These are phyloP conservation scores for Murina feae DNA, from an alignment of 2,113 vertebrate species.

Conservation along the genomic window DNA sequence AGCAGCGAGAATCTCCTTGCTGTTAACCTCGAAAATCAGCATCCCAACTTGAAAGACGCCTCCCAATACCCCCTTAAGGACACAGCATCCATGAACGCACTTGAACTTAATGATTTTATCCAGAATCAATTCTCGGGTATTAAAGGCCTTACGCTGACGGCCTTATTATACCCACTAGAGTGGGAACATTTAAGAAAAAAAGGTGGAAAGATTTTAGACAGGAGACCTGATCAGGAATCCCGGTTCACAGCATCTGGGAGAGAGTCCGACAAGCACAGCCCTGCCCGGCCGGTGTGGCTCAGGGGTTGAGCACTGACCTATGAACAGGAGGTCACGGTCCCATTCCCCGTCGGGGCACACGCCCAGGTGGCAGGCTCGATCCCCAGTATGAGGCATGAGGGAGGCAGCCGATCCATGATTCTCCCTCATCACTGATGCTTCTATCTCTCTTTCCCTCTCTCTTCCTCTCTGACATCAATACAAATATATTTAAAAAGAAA, in stretches of 20 bases:
- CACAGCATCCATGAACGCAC: rapidly evolving
- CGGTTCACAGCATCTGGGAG: neutral
- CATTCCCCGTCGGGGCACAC: no score
- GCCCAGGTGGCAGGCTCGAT: no score
- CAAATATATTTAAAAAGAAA: no score
- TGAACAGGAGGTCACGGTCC: no score
- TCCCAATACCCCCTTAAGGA: neutral
- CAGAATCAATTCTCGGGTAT: neutral
- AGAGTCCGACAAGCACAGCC: neutral
- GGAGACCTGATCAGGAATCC: neutral
- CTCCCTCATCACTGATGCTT: no score
- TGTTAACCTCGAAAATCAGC: neutral
- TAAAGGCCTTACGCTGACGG: neutral
- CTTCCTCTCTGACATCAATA: no score
- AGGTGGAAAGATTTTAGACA: neutral
- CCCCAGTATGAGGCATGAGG: no score
- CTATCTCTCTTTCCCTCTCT: no score
- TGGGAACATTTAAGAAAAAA: neutral
- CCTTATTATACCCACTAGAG: neutral
- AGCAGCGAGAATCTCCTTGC: neutral
- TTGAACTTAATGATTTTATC: neutral
- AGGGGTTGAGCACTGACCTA: no score
- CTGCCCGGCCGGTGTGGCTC: no score
- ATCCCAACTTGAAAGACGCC: neutral
- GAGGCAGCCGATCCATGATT: no score